phyloP scores from a whole-genome alignment of 53 echinoderm and acorn worm genomes.

The Luidia sarsii region DNA sequence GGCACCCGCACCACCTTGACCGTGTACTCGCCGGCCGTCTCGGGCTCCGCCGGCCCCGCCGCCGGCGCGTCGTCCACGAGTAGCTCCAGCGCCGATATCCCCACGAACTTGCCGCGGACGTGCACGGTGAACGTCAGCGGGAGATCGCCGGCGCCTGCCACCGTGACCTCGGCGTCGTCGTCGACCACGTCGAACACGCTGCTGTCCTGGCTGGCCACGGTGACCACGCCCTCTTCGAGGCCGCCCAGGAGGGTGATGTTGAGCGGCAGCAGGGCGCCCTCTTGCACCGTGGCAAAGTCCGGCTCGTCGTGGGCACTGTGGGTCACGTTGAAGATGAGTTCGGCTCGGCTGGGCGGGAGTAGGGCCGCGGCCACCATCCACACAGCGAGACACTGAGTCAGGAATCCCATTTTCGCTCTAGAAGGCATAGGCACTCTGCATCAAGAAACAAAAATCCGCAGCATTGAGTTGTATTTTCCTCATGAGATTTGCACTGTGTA shows the following conservation, averaged over 20 bases:
- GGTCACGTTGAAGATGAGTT: slow-evolving; percentile 11
- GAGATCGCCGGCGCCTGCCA: slow-evolving; percentile 27
- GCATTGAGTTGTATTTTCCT: too few relatives aligned
- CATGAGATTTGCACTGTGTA: too few relatives aligned
- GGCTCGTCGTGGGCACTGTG: neutral
- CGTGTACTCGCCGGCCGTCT: slow-evolving; percentile 49
- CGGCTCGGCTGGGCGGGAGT: too few relatives aligned
- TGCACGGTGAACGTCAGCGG: slow-evolving; percentile 51
- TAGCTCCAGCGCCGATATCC: slow-evolving; percentile 37
- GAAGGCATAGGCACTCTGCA: too few relatives aligned
- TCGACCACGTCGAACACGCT: slow-evolving; percentile 54
- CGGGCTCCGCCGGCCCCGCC: slow-evolving; percentile 3
- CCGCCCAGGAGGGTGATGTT: slow-evolving; percentile 56
- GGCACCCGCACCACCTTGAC: slow-evolving; percentile 60
- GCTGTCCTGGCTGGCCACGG: slow-evolving; percentile 16
- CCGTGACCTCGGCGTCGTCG: slow-evolving; percentile 3
- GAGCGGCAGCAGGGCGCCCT: slow-evolving; percentile 50
- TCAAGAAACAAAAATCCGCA: too few relatives aligned
- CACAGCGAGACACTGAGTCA: too few relatives aligned
- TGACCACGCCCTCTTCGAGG: slow-evolving; percentile 6
- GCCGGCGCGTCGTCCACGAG: slow-evolving; percentile 3
- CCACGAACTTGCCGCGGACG: slow-evolving; percentile 57
- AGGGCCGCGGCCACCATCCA: neutral
- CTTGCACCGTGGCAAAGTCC: neutral
- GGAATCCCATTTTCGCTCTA: too few relatives aligned